Percentiles rank a stretch among this genome's conserved stretches.
phyloP scores from a whole-genome alignment of 2,888 invertebrate genomes.

The Drepana falcataria region DNA sequence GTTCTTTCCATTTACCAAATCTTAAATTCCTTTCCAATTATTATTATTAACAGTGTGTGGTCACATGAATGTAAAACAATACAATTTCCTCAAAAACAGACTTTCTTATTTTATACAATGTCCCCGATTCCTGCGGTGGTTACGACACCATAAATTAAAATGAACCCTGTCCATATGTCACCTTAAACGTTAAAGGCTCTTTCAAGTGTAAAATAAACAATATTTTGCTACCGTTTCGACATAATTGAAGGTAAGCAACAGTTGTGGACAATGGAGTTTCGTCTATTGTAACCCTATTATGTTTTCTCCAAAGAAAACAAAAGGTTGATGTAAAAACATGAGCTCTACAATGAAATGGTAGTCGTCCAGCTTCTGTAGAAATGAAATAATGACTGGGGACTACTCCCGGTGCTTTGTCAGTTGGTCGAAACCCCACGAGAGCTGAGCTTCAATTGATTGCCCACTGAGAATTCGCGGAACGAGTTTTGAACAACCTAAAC shows the following conservation, averaged over 20 bases:
- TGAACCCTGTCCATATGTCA: conserved; percentile 62
- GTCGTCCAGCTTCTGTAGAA: conserved; percentile 59
- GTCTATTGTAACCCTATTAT: conserved; percentile 64
- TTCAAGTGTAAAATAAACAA: conserved; percentile 70
- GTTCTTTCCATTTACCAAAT: too few species aligned
- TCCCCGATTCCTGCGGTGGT: conserved; percentile 59
- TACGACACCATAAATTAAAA: conserved; percentile 61
- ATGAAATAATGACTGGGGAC: conserved; percentile 52
- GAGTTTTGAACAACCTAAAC: conserved; percentile 6
- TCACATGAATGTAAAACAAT: conserved; percentile 1
- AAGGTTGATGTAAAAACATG: conserved; percentile 52
- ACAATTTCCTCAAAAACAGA: conserved; percentile 1
- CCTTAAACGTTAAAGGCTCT: conserved; percentile 62
- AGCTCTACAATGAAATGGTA: conserved; percentile 48
- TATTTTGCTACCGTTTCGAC: conserved; percentile 68
- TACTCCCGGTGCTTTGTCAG: conserved; percentile 55
- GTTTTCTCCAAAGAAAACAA: conserved; percentile 59
- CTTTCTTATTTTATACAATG: conserved; percentile 64
- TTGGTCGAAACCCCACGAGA: conserved; percentile 47
- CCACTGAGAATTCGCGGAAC: conserved; percentile 40
- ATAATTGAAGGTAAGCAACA: conserved; percentile 56
- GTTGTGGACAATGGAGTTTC: conserved; percentile 57
- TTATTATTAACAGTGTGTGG: conserved; percentile 3
- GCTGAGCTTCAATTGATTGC: conserved; percentile 48
- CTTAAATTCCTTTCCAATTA: too few species aligned